These are phyloP conservation scores for Tenodera sinensis DNA, from an alignment of 2,888 invertebrate species.

Conservation along the genomic window DNA sequence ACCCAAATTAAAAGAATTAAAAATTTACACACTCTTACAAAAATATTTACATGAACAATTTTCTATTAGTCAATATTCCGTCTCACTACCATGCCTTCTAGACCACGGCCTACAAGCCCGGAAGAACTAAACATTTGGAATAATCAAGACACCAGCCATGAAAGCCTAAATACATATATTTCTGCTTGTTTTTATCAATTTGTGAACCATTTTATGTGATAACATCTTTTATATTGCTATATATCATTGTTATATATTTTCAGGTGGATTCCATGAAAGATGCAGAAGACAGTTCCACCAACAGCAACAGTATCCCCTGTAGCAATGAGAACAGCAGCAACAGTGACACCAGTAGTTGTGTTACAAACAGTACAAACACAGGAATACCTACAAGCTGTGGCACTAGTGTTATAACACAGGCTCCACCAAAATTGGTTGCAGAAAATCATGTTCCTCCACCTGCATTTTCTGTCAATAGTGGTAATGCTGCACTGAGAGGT, in stretches of 20 bases:
- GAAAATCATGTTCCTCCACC: slow-evolving; percentile 20
- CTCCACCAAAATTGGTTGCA: neutral
- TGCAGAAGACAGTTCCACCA: neutral
- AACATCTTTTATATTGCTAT: neutral
- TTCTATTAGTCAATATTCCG: too few species aligned
- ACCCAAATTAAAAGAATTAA: too few species aligned
- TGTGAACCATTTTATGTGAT: too few species aligned
- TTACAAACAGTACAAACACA: neutral
- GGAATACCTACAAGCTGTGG: neutral
- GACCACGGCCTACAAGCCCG: too few species aligned
- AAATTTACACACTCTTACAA: too few species aligned
- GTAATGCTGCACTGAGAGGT: slow-evolving; percentile 40
- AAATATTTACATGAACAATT: too few species aligned
- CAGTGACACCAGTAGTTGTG: neutral
- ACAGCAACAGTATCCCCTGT: neutral
- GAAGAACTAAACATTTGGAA: too few species aligned
- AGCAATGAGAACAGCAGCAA: neutral
- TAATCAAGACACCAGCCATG: too few species aligned
- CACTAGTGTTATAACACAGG: neutral
- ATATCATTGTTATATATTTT: neutral
- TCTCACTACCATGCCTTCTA: too few species aligned
- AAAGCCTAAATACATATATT: too few species aligned
- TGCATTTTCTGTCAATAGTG: slow-evolving; percentile 29
- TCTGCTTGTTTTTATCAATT: too few species aligned
- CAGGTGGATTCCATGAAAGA: neutral